Percentiles rank a stretch among this genome's conserved stretches.
phyloP scores from a whole-genome alignment of 2,113 vertebrate genomes.

The Puntigrus tetrazona region DNA sequence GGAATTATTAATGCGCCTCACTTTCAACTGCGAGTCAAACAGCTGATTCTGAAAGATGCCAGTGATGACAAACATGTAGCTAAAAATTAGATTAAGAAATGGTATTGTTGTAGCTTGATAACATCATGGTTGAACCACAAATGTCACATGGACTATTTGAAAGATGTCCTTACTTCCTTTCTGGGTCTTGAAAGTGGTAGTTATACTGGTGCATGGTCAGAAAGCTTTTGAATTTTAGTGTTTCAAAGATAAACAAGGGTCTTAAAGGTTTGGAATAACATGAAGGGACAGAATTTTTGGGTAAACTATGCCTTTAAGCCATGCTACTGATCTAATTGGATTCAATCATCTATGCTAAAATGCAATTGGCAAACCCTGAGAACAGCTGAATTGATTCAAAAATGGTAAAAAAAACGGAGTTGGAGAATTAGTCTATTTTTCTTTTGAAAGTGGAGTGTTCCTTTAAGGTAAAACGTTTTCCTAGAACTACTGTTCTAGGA shows the following conservation, averaged over 20 bases:
- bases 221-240: not conserved
- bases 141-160: not conserved
- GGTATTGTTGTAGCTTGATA: not conserved
- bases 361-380: too few species aligned
- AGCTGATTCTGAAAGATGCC: constrained; percentile 27
- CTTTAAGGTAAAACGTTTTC: not conserved
- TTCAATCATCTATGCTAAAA: too few species aligned
- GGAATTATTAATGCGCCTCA: constrained; percentile 44
- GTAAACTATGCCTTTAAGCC: not conserved
- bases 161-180: not conserved
- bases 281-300: not conserved
- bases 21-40: constrained; percentile 24
- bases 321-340: too few species aligned
- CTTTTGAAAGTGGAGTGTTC: too few species aligned
- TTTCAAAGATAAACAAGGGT: not conserved
- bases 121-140: not conserved
- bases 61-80: constrained; percentile 46
- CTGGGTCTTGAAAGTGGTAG: not conserved
- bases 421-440: too few species aligned
- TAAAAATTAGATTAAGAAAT: constrained; percentile 2
- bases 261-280: too few species aligned
- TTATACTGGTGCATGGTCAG: not conserved
- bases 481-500: not conserved
- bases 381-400: too few species aligned
- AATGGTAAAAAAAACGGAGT: too few species aligned